These are phyloP conservation scores for Miltochrista miniata DNA, from an alignment of 2,888 invertebrate species.

Conservation along the genomic window DNA sequence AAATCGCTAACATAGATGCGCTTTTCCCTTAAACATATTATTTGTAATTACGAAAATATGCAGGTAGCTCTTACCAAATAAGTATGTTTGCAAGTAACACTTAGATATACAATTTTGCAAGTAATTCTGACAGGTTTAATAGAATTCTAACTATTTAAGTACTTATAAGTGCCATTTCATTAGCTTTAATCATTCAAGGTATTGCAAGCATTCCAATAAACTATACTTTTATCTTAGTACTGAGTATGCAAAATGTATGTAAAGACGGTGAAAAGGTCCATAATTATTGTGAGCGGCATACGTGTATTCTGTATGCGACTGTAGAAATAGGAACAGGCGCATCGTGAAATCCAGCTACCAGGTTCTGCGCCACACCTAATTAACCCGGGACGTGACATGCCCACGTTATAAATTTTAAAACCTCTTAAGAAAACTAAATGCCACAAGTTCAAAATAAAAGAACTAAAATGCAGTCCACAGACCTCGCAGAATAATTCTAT, in stretches of 20 bases:
- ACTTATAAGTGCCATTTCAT: conserved; percentile 24
- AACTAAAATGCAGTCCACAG: conserved; percentile 14
- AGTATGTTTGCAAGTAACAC: not conserved
- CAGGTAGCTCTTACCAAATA: not conserved
- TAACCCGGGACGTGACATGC: conserved; percentile 74
- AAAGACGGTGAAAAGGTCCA: conserved; percentile 56
- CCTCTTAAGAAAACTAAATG: conserved; percentile 59
- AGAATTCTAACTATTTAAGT: conserved; percentile 7
- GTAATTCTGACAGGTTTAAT: not conserved
- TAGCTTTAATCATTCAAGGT: conserved; percentile 45
- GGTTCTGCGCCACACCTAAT: conserved; percentile 66
- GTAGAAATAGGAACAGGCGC: conserved; percentile 55
- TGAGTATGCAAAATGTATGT: conserved; percentile 66
- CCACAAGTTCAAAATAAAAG: conserved; percentile 24
- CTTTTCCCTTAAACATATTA: not conserved
- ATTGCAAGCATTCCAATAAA: conserved; percentile 61
- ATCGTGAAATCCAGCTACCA: conserved; percentile 33
- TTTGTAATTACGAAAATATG: not conserved
- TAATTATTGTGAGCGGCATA: conserved; percentile 60
- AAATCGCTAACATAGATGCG: too few species aligned
- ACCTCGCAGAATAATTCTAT: not conserved
- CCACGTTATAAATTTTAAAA: conserved; percentile 73
- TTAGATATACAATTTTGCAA: not conserved
- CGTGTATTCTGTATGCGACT: conserved; percentile 47
- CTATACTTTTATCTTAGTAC: conserved; percentile 59